Evolutionary conservation across 2,888 invertebrate genomes (phyloP), one percentile per base, ranked within the genome.

Genomic region (Melanchra persicariae): DNA sequence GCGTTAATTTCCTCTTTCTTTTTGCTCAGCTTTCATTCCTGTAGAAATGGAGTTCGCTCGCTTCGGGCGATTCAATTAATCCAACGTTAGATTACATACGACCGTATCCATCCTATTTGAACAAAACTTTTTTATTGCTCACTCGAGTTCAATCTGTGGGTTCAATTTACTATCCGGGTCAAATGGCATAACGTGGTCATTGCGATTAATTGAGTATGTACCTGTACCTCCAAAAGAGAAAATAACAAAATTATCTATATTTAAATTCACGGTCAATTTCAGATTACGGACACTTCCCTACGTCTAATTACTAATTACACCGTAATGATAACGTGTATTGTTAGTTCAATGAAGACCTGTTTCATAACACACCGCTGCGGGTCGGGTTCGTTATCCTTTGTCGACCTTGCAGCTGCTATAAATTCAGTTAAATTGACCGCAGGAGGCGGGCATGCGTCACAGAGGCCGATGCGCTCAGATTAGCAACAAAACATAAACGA

Each of bases 401-500:
- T 85, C 94, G 95, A 94, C 95, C 95, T 95, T 95, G 95, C 92
- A 91, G 92, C 91, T 92, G 92, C 91, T 91, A 93, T 94, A 93
- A 94, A 95, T 94, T 93, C 90, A 91, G 93, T 91, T 92, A 91
- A 94, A 94, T 94, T 93, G 92, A 88, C 90, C 90, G 91, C 91
- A 92, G 91, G 91, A 92, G 91, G 88, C 88, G 87, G 89, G 89
- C 88, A 91, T 93, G 93, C 93, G 93, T 93, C 93, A 94, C 86
- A 86, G 88, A 87, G 91, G 88, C 89, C 91, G 93, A 93, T 94
- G 93, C 92, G 92, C 93, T 91, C 89, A 85, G 89, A 89, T 91
- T 90, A 88, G 87, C 87, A 89, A 89, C n/a, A n/a, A n/a, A n/a
- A n/a, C n/a, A n/a, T n/a, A n/a, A n/a, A n/a, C 86, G 87, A 87